phyloP scores from a whole-genome alignment of 2,797 vertebrate species.

The Chiloscyllium punctatum region DNA sequence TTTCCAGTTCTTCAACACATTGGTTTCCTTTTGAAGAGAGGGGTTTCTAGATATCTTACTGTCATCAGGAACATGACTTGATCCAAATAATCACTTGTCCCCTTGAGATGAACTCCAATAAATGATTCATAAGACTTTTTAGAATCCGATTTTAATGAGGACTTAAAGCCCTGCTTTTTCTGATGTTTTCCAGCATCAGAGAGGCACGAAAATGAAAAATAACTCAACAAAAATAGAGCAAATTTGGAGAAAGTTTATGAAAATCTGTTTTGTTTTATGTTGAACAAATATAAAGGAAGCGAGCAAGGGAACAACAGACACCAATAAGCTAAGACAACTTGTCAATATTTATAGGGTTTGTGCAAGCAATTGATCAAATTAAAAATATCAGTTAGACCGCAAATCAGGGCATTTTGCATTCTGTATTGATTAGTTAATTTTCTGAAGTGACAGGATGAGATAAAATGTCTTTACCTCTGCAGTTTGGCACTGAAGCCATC shows the following conservation, averaged over 20 bases:
- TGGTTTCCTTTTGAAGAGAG: neutral
- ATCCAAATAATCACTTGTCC: neutral
- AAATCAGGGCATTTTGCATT: neutral
- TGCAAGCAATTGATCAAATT: neutral
- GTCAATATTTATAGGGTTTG: neutral
- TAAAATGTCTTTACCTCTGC: neutral
- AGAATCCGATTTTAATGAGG: neutral
- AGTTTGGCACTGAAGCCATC: neutral
- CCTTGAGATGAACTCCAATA: neutral
- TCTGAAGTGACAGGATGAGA: neutral
- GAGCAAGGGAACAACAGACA: neutral
- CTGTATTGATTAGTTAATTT: neutral
- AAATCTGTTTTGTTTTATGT: neutral
- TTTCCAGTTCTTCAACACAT: neutral
- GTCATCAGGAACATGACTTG: neutral
- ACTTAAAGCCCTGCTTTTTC: neutral
- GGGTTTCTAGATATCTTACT: neutral
- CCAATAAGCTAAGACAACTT: neutral
- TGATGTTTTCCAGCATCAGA: neutral
- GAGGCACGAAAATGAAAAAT: neutral
- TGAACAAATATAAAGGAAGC: neutral
- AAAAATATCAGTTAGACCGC: neutral
- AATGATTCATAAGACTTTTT: neutral
- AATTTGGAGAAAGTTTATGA: neutral
- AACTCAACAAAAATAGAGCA: neutral